phyloP scores from a whole-genome alignment of 2,113 vertebrate genomes.

The Formicarius rufipectus region DNA sequence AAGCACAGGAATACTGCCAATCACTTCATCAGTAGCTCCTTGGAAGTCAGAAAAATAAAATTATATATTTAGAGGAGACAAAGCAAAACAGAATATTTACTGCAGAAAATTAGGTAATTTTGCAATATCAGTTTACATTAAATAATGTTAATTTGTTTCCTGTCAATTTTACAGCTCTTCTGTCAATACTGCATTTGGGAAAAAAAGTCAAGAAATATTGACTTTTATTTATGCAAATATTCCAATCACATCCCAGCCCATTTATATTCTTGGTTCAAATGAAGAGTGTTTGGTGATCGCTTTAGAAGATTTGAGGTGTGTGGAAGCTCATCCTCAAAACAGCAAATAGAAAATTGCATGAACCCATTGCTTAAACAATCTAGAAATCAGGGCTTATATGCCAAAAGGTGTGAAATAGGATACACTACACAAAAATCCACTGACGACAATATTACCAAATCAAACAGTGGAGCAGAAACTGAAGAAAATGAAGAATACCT shows the following conservation, averaged over 20 bases:
- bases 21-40: background rate
- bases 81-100: slow-evolving; percentile 3
- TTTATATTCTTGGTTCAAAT: background rate
- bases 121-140: background rate
- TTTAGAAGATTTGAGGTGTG: background rate
- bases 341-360: background rate
- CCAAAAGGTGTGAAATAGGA: background rate
- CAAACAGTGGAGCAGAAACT: background rate
- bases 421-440: background rate
- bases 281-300: background rate
- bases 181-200: background rate
- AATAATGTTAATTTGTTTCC: slow-evolving; percentile 48
- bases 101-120: slow-evolving; percentile 28
- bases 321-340: background rate
- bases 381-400: background rate
- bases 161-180: background rate
- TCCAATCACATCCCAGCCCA: background rate
- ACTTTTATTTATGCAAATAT: background rate
- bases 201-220: background rate
- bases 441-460: background rate
- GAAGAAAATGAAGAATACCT: background rate
- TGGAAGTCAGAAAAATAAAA: background rate
- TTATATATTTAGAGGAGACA: background rate
- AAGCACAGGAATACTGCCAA: slow-evolving; percentile 41
- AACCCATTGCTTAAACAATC: background rate